Evolutionary conservation across 2,797 vertebrate species (phyloP).

Genomic region (Characodon lateralis): DNA sequence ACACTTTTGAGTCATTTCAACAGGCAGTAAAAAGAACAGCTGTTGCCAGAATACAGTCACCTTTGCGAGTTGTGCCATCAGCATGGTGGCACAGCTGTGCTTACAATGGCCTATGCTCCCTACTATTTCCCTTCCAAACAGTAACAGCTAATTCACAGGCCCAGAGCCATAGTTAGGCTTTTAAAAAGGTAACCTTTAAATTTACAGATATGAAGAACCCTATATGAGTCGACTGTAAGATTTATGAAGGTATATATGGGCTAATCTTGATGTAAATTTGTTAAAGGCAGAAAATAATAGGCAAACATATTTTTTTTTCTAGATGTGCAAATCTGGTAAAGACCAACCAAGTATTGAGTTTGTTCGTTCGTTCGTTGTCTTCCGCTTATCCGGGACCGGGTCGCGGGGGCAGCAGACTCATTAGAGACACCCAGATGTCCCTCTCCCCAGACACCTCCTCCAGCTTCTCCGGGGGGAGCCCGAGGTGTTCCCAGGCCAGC

Average conservation of each 20-base stretch:
- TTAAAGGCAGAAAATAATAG: not conserved
- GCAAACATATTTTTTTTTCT: not conserved
- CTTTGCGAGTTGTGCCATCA: too few species aligned
- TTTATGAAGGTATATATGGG: not conserved
- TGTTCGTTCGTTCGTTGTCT: too few species aligned
- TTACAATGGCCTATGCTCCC: not conserved
- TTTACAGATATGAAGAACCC: not conserved
- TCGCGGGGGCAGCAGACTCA: too few species aligned
- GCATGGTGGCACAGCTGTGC: not conserved
- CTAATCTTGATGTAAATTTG: not conserved
- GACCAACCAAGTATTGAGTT: not conserved
- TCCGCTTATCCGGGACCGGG: too few species aligned
- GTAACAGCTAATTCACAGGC: too few species aligned
- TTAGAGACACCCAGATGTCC: too few species aligned
- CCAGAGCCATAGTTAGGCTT: too few species aligned
- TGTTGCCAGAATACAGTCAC: not conserved
- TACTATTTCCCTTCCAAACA: not conserved
- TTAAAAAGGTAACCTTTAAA: not conserved
- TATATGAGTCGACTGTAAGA: not conserved
- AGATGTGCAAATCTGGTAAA: too few species aligned
- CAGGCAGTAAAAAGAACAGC: not conserved
- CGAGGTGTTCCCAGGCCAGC: too few species aligned
- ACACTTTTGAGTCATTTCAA: too few species aligned
- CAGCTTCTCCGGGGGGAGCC: too few species aligned
- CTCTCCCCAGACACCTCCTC: too few species aligned